A percentile compares a stretch with the other conserved stretches of the same genome.
Evolutionary conservation across 2,888 invertebrate genomes (phyloP).

Genomic region (Teinopalpus imperialis): DNA sequence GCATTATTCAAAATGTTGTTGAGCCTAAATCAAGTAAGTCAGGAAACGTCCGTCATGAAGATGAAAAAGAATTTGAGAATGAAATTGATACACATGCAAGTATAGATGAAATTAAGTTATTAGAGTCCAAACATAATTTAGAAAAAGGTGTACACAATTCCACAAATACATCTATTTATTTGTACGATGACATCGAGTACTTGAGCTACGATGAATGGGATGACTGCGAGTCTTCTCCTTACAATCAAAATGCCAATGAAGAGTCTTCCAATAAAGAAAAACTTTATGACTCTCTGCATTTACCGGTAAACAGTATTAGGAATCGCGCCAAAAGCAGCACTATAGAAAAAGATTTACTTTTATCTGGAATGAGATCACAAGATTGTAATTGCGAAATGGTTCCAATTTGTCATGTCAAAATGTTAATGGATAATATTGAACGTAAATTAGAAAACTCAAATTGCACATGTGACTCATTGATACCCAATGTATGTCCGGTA

Average conservation of each 20-base stretch:
- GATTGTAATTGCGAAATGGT: conserved; percentile 61
- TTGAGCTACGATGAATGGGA: conserved; percentile 36
- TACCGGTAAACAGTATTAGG: conserved; percentile 35
- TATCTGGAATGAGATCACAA: conserved; percentile 29
- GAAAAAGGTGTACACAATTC: conserved; percentile 3
- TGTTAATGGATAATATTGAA: conserved; percentile 68
- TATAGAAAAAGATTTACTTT: conserved; percentile 23
- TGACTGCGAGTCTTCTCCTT: conserved; percentile 30
- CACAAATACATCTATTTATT: conserved; percentile 28
- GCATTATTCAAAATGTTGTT: conserved; percentile 45
- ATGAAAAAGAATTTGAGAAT: conserved; percentile 6
- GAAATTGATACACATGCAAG: not conserved
- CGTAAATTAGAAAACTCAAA: conserved; percentile 51
- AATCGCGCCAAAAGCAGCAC: conserved; percentile 30
- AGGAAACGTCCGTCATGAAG: conserved; percentile 1
- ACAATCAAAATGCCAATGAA: conserved; percentile 29
- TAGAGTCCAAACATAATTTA: conserved; percentile 38
- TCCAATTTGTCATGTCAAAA: conserved; percentile 71
- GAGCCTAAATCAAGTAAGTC: conserved; percentile 19
- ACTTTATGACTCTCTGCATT: conserved; percentile 40
- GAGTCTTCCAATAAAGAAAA: conserved; percentile 31
- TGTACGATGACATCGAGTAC: conserved; percentile 27
- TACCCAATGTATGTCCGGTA: conserved; percentile 58
- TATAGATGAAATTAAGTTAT: conserved; percentile 41
- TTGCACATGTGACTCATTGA: conserved; percentile 65